These are phyloP conservation scores for Stegodyphus mimosarum DNA, from an alignment of 1,140 invertebrate genomes.

Conservation along the genomic window DNA sequence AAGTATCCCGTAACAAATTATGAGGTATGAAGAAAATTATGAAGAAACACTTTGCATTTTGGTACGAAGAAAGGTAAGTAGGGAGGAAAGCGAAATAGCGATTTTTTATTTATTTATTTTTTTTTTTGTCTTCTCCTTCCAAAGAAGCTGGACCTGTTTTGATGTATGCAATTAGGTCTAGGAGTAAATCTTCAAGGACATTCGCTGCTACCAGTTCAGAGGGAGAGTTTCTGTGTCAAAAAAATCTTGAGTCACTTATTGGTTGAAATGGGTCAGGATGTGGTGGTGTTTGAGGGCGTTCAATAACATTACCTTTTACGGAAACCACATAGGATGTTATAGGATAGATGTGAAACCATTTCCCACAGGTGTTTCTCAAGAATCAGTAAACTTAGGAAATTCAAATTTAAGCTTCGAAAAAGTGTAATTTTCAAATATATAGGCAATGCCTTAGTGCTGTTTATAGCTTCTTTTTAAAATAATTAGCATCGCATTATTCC, in stretches of 20 bases:
- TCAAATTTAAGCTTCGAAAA: no score
- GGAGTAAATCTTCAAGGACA: slow-evolving; percentile 52
- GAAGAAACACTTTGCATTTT: slow-evolving; percentile 8
- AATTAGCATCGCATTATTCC: no score
- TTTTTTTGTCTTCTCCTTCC: slow-evolving; percentile 4
- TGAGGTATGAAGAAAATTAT: slow-evolving; percentile 23
- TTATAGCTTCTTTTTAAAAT: no score
- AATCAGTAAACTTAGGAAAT: no score
- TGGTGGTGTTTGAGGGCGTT: slow-evolving; percentile 11
- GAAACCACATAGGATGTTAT: not conserved
- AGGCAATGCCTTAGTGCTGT: no score
- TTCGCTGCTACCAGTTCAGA: slow-evolving; percentile 19
- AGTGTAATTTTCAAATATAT: no score
- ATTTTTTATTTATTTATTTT: not conserved
- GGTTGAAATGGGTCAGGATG: slow-evolving; percentile 47
- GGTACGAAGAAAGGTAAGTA: not conserved
- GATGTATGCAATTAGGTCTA: slow-evolving; percentile 52
- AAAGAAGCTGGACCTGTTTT: slow-evolving; percentile 51
- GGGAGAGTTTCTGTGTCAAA: slow-evolving; percentile 27
- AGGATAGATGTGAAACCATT: no score
- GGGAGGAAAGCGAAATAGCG: not conserved
- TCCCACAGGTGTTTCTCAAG: no score
- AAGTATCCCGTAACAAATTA: slow-evolving; percentile 24
- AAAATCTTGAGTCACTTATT: slow-evolving; percentile 31
- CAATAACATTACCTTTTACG: slow-evolving; percentile 45